Percentiles rank a stretch among this genome's conserved stretches.
Evolutionary conservation across 2,113 vertebrate genomes (phyloP).

Genomic region (Indicator maculatus): DNA sequence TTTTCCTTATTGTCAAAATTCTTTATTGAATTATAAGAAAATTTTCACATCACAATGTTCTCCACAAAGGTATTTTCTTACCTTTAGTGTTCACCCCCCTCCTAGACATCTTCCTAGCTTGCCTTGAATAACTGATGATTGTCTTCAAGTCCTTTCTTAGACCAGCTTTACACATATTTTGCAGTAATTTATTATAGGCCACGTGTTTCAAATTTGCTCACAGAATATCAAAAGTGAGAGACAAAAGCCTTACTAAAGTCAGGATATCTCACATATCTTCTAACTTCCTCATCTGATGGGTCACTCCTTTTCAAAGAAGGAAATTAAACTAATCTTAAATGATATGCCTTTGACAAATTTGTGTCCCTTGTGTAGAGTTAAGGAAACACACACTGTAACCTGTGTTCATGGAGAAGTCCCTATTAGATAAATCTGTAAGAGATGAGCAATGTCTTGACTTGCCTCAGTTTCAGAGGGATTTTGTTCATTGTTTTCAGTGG

Average conservation of each 20-base stretch:
- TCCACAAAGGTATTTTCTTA: not conserved
- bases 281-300: no score
- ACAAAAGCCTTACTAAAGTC: no score
- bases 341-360: no score
- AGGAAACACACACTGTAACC: not conserved
- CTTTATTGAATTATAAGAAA: not conserved
- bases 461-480: not conserved
- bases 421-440: not conserved
- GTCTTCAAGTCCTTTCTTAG: not conserved
- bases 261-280: no score
- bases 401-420: not conserved
- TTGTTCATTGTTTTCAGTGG: constrained; percentile 22
- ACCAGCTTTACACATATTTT: not conserved
- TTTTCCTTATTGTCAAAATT: not conserved
- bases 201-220: not conserved
- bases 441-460: not conserved
- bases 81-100: not conserved
- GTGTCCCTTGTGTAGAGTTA: not conserved
- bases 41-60: not conserved
- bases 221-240: no score
- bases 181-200: not conserved
- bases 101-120: not conserved
- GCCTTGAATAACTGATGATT: not conserved
- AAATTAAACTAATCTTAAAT: no score
- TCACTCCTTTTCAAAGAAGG: no score